Base-by-base conservation (phyloP, 2,113 vertebrate species). In the Bufo bufo region DNA sequence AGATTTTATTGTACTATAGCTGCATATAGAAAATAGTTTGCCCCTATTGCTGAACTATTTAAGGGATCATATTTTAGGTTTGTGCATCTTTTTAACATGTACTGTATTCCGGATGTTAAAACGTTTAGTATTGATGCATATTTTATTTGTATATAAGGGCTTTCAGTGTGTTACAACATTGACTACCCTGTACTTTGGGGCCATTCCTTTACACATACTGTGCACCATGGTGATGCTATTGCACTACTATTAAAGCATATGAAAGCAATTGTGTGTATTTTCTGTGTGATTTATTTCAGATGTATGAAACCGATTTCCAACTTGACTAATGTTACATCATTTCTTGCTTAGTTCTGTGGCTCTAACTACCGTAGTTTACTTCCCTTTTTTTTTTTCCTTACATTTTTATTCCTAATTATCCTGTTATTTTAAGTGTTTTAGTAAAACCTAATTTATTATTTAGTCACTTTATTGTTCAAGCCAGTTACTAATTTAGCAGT, bases 101-200 rank as follows among this genome's bases (percentile, higher is more conserved):
- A 54, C 13, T 66, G 8, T 66, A 65, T 69, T 23, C 63, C 47
- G 16, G 17, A 74, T 19, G 13, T 47, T 43, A 17, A 81, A 45
- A n/a, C 11, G 52, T 83, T 61, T 52, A 66, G 11, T n/a, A 81
- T 19, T 43, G 54, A 82, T 82, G 80, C 80, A 82, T 82, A 82
- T 83, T 66, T 83, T 83, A 63, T 33, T 33, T 33, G 33, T 33
- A 33, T 33, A 33, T 0, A 65, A 82, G 17, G 59, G 13, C 20
- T 16, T 54, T 5, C 3, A 10, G 1, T 54, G 6, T 79, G 54
- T 33, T 79, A 58, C 77, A 54, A 23, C n/a, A 43, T 83, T 65
- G 11, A 66, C 63, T 69, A 50, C 69, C 65, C 59, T 50, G 33
- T 61, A 4, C 33, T 82, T 83, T n/a, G 8, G 65, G 52, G 49